phyloP scores from a whole-genome alignment of 2,797 vertebrate genomes.

The Pangasius krempfi region DNA sequence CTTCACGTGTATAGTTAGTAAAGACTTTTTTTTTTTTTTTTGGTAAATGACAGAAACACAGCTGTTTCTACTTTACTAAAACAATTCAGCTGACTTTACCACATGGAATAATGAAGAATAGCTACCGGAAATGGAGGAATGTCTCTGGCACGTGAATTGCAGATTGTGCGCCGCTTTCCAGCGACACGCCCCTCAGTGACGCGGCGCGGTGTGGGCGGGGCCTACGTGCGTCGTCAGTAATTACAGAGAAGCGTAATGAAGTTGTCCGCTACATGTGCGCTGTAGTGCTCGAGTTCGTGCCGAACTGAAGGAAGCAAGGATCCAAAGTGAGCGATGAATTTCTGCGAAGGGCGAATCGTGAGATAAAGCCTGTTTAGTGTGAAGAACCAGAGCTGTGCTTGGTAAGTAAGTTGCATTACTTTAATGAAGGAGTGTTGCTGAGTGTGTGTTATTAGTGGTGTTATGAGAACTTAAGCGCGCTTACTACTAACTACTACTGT shows the following conservation, averaged over 20 bases:
- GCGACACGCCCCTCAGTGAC: constrained; percentile 26
- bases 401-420: constrained; percentile 16
- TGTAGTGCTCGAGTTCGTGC: not conserved
- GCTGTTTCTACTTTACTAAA: not conserved
- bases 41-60: not conserved
- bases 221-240: not conserved
- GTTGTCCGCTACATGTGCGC: constrained; percentile 5
- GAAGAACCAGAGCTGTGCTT: not conserved
- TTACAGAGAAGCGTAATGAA: not conserved
- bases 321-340: not conserved
- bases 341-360: not conserved
- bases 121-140: not conserved
- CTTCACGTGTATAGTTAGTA: not conserved
- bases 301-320: not conserved
- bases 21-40: not conserved
- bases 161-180: not conserved
- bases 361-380: not conserved
- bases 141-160: not conserved
- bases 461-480: too few species aligned
- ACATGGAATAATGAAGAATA: not conserved
- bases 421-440: not conserved
- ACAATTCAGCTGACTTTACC: not conserved
- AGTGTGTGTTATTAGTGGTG: not conserved
- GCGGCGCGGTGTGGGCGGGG: constrained; percentile 16
- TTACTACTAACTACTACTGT: too few species aligned